A percentile compares a stretch with the other conserved stretches of the same genome.
phyloP scores from a whole-genome alignment of 1,140 invertebrate species.

The Heliothis subflexa region DNA sequence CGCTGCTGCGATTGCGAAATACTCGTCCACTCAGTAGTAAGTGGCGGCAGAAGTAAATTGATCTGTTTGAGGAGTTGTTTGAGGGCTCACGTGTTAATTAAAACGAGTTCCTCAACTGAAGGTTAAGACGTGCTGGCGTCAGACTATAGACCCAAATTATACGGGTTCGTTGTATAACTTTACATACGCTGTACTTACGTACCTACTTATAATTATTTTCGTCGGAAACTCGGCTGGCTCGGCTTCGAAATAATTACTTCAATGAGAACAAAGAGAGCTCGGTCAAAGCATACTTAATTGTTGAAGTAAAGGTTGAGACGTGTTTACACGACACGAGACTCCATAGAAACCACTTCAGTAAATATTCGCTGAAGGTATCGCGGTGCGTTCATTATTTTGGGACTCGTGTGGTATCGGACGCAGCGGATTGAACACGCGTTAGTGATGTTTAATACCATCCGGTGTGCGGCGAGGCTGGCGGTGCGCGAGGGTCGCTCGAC shows the following conservation, averaged over 20 bases:
- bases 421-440: neutral
- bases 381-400: neutral
- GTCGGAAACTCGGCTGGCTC: neutral
- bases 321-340: neutral
- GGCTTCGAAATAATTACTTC: slow-evolving; percentile 25
- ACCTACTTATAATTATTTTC: slow-evolving; percentile 34
- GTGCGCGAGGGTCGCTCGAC: neutral
- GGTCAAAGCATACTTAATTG: slow-evolving; percentile 34
- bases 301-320: neutral
- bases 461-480: neutral
- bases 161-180: slow-evolving; percentile 15
- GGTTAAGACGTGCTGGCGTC: slow-evolving; percentile 8
- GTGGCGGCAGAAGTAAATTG: slow-evolving; percentile 12
- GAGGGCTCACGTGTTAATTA: slow-evolving; percentile 20
- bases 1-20: slow-evolving; percentile 4
- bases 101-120: neutral
- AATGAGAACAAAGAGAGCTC: slow-evolving; percentile 28
- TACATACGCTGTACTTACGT: neutral
- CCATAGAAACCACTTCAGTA: neutral
- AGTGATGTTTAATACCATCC: neutral
- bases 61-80: neutral
- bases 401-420: neutral
- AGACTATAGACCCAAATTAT: neutral
- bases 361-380: neutral
- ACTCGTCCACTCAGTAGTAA: slow-evolving; percentile 1